These are phyloP conservation scores for Cerastis rubricosa DNA, from an alignment of 2,888 invertebrate genomes.

Conservation along the genomic window DNA sequence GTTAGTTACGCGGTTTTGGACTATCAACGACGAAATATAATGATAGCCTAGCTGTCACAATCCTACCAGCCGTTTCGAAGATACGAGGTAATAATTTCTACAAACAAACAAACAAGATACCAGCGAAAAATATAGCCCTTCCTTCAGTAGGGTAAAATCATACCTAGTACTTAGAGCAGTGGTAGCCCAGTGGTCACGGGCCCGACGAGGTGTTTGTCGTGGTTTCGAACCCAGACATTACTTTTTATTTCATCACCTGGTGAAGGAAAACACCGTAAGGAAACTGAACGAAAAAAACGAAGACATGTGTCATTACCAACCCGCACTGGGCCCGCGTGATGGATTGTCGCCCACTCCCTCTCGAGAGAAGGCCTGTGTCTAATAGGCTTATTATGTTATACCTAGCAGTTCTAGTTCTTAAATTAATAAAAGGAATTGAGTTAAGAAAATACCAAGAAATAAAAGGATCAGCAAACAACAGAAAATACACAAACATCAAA, in stretches of 20 bases:
- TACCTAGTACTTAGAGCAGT: background rate
- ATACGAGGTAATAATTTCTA: too few species aligned
- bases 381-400: background rate
- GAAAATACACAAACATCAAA: constrained; percentile 25
- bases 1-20: too few species aligned
- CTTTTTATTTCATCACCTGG: background rate
- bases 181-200: background rate
- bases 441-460: background rate
- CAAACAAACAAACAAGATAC: too few species aligned
- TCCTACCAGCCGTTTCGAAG: too few species aligned
- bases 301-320: background rate
- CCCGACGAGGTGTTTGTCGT: background rate
- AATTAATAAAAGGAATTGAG: background rate
- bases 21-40: too few species aligned
- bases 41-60: too few species aligned
- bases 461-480: background rate
- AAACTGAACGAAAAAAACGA: background rate
- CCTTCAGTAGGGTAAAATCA: too few species aligned
- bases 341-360: background rate
- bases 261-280: background rate
- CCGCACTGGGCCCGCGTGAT: background rate
- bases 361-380: background rate
- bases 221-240: background rate
- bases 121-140: too few species aligned
- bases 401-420: background rate